Evolutionary conservation across 2,113 vertebrate genomes (phyloP), one percentile per base, ranked within the genome.

Genomic region (Stictonetta naevosa): DNA sequence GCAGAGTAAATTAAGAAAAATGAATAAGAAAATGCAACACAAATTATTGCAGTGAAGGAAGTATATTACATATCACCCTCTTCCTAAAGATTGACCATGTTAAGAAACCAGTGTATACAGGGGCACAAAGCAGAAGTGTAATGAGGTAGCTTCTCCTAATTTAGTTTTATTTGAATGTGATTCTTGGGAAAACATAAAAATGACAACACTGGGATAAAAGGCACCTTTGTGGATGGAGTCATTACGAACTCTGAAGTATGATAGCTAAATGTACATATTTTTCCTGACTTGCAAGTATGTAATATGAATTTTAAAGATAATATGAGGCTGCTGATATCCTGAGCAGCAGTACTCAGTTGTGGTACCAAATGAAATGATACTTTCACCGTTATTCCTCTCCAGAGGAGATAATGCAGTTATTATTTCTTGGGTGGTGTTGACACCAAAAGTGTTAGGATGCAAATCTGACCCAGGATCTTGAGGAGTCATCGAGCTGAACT

Each of bases 1-100:
- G 3, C 29, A 63, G 3, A 55, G 42, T 66, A 78, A 93, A 91
- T 95, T 9, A 82, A 74, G 82, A 20, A 86, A 84, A 96, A 69
- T 44, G 15, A 88, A 4, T 73, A 40, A 79, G 42, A 63, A 62
- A 20, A 17, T 74, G 22, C 64, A 91, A 74, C 38, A 52, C 18
- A 95, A 84, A 90, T 48, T 63, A 59, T 58, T 42, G 42, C 44
- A 93, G 2, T 25, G 76, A 83, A 89, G 38, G 71, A 52, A 72
- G 53, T 78, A 66, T 69, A 79, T 96, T 74, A 22, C 56, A n/a
- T 91, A 46, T 40, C 28, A 29, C 29, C n/a, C 36, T 72, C 88
- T 66, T 50, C 59, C 48, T 81, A 17, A 52, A 69, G 58, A 7
- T 26, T 56, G 34, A 69, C 44, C 6, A 5, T 8, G 28, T 50